Base-by-base conservation (phyloP, 2,888 invertebrate species). In the Acanthosoma haemorrhoidale region DNA sequence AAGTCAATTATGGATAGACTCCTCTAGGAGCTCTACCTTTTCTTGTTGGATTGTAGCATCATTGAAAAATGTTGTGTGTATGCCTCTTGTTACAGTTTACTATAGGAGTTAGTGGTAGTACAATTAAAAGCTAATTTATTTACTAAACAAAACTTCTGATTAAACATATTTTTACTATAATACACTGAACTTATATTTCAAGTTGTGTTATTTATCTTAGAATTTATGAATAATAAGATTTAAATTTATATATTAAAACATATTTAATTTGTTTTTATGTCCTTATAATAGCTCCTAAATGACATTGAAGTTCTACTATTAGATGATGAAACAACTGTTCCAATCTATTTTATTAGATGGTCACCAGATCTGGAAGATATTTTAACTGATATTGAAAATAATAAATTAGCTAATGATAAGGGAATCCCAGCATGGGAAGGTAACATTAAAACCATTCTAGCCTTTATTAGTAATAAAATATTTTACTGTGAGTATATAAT, bases 261-360 rank as follows among this genome's bases (percentile, higher is more conserved):
- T 41, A 41, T 41, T 8, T 41, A 41, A 15, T 21, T 36, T 36
- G 13, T 4, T 57, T 59, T 39, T 18, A 18, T 11, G 13, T 69
- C 2, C n/a, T 69, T 70, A 5, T 25, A 4, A 25, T 25, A 51
- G 51, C 4, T 51, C 77, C 84, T 93, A 70, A 84, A 87, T 79
- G 80, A 87, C 13, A 80, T 96, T 64, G 96, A 97, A 80, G 88
- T 89, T 81, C 88, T 88, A 3, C 79, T 87, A 85, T 81, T 91
- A 75, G 85, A 87, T 34, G 89, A 92, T 75, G 91, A 94, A 77
- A 86, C 89, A 11, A 83, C 85, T 25, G 88, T 94, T 68, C 96
- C 96, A 0, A 90, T 96, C 2, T 97, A 95, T 81, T 94, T 97
- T 77, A 86, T 91, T 0, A 82, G 84, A 31, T 92, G 91, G 85